Evolutionary conservation across 2,113 vertebrate species (phyloP).

Genomic region (Sinocyclocheilus maitianheensis): DNA sequence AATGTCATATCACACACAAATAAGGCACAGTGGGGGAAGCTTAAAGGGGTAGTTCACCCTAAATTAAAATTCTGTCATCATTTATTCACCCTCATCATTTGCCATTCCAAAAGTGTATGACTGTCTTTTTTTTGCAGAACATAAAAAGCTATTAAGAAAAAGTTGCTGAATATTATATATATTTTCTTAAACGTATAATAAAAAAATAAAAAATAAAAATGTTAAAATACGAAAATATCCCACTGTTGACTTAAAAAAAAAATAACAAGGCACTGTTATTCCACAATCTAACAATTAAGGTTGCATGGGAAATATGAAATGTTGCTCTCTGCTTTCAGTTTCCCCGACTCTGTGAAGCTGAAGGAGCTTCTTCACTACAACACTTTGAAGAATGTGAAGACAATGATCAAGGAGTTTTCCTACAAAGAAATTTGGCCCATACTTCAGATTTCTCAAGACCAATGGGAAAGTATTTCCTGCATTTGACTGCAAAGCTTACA

Average conservation of each 20-base stretch:
- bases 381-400: slow-evolving; percentile 1
- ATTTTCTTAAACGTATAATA: neutral
- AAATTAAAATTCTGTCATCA: neutral
- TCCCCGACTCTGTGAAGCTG: neutral
- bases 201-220: neutral
- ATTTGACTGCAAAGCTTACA: neutral
- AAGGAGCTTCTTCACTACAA: neutral
- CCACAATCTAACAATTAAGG: neutral
- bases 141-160: too few species aligned
- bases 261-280: neutral
- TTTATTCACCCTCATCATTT: neutral
- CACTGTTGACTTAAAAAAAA: neutral
- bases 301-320: neutral
- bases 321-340: neutral
- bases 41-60: neutral
- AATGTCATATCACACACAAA: neutral
- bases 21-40: neutral
- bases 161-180: too few species aligned
- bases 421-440: neutral
- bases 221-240: neutral
- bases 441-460: neutral
- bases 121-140: neutral
- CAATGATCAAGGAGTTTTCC: neutral
- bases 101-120: neutral
- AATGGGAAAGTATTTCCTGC: neutral